A percentile compares a stretch with the other conserved stretches of the same genome.
Conservation (phyloP, 2,797 vertebrate species). For the Argentina silus region DNA sequence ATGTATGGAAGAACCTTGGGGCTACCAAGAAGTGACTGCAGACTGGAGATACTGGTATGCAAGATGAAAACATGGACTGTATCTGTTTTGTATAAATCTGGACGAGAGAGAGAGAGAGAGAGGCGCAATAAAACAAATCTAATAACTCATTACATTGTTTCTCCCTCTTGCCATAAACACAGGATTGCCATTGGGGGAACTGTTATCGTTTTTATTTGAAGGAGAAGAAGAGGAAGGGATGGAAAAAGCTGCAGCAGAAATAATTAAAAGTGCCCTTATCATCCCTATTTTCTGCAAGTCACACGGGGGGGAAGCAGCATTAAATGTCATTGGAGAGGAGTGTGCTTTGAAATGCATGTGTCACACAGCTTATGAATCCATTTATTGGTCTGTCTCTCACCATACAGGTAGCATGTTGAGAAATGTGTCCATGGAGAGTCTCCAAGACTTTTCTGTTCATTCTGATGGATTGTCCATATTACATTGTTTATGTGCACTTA, state of each 20-base stretch:
- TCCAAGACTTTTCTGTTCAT: background rate
- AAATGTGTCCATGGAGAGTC: constrained; percentile 19
- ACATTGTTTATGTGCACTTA: background rate
- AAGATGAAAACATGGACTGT: background rate
- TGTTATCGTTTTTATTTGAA: constrained; percentile 66
- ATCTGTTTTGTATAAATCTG: constrained; percentile 38
- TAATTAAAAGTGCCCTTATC: constrained; percentile 74
- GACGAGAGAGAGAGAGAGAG: constrained; percentile 13
- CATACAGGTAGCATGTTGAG: constrained; percentile 31
- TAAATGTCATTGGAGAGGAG: constrained; percentile 64
- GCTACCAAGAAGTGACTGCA: background rate
- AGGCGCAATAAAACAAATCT: constrained; percentile 60
- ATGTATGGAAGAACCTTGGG: background rate
- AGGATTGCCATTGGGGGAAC: constrained; percentile 52
- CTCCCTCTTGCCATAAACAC: constrained; percentile 53
- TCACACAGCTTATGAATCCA: constrained; percentile 35
- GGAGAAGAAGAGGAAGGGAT: constrained; percentile 47
- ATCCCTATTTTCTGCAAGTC: constrained; percentile 49
- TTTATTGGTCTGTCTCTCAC: constrained; percentile 44
- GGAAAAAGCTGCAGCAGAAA: constrained; percentile 43
- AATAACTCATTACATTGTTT: constrained; percentile 60
- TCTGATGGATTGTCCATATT: background rate
- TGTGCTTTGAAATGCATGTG: constrained; percentile 51
- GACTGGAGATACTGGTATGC: background rate
- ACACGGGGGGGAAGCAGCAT: constrained; percentile 42